phyloP scores from a whole-genome alignment of 2,113 vertebrate genomes.

The Lanius ludovicianus region DNA sequence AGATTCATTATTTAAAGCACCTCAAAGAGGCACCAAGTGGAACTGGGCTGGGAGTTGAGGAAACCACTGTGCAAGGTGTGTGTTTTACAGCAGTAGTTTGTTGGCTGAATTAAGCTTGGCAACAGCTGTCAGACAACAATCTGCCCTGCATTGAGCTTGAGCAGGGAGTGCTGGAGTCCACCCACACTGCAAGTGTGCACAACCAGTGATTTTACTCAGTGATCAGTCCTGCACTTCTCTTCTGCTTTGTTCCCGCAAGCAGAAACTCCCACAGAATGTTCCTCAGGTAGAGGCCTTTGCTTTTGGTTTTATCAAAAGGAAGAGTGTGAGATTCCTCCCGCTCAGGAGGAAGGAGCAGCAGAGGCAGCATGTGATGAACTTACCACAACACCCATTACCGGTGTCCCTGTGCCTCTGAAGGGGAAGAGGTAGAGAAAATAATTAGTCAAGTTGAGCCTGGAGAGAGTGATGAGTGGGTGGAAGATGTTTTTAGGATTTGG shows the following conservation, averaged over 20 bases:
- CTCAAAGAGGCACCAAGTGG: background rate
- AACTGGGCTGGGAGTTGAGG: background rate
- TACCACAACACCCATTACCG: background rate
- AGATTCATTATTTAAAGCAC: background rate
- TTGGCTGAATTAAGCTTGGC: background rate
- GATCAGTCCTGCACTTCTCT: background rate
- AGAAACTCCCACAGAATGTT: background rate
- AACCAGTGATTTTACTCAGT: background rate
- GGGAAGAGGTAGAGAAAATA: background rate
- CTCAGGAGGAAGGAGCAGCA: background rate
- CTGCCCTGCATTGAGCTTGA: background rate
- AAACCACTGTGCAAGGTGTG: background rate
- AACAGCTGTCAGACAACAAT: background rate
- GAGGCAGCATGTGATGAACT: background rate
- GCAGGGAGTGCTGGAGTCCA: background rate
- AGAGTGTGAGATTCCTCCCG: background rate
- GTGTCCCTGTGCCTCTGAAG: background rate
- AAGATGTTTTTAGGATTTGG: background rate
- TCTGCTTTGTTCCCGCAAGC: background rate
- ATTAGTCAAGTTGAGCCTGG: background rate
- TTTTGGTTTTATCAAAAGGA: background rate
- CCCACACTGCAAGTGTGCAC: background rate
- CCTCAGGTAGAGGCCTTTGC: fast-evolving
- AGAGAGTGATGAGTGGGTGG: background rate
- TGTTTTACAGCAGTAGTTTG: background rate